Conservation (phyloP, 2,888 invertebrate species). For the Aporophyla lueneburgensis region DNA sequence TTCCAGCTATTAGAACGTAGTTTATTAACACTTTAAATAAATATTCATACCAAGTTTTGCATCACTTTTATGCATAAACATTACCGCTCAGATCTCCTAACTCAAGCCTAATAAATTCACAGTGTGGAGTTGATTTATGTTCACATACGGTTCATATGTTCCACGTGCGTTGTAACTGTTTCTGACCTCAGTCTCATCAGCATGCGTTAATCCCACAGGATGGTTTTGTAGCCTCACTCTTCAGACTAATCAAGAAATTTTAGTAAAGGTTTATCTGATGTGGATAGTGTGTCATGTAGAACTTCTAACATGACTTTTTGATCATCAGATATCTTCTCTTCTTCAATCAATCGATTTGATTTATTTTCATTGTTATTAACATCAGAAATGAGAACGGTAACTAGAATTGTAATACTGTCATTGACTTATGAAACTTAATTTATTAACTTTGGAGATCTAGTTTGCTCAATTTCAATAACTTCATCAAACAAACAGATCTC, state of each 20-base stretch:
- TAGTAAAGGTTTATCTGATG: slow-evolving; percentile 29
- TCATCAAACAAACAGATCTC: slow-evolving; percentile 27
- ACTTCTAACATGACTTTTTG: background rate
- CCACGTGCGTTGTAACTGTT: slow-evolving; percentile 82
- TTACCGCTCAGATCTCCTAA: slow-evolving; percentile 63
- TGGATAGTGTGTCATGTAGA: background rate
- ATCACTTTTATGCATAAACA: slow-evolving; percentile 46
- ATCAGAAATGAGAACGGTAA: background rate
- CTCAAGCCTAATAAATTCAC: slow-evolving; percentile 72
- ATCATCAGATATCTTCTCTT: background rate
- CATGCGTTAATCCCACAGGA: slow-evolving; percentile 80
- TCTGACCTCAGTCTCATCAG: slow-evolving; percentile 86
- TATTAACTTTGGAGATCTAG: slow-evolving; percentile 10
- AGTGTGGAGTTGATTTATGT: slow-evolving; percentile 86
- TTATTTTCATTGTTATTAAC: background rate
- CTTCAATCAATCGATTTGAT: background rate
- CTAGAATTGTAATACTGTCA: background rate
- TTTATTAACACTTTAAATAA: slow-evolving; percentile 35
- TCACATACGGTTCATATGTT: slow-evolving; percentile 83
- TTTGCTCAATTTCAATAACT: slow-evolving; percentile 40
- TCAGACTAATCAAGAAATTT: slow-evolving; percentile 65
- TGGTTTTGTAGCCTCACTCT: slow-evolving; percentile 64
- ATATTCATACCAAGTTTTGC: slow-evolving; percentile 34
- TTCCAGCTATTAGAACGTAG: background rate
- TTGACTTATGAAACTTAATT: slow-evolving; percentile 29